Evolutionary conservation across 53 echinoderm and acorn worm species (phyloP).

Genomic region (Apostichopus leukothele): DNA sequence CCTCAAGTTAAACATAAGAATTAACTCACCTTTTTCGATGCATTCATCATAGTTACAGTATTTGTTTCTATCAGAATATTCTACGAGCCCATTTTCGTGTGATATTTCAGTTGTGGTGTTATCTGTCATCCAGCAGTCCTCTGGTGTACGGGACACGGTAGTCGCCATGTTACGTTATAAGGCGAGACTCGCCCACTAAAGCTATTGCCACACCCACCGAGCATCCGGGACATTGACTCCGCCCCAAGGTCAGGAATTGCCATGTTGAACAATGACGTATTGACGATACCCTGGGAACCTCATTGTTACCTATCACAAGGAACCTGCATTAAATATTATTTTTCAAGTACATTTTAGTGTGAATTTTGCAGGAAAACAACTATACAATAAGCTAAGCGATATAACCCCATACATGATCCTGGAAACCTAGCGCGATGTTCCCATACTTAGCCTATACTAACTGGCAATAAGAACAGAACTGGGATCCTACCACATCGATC

Average conservation of each 20-base stretch:
- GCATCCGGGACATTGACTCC: conserved; percentile 49
- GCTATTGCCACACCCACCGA: conserved; percentile 47
- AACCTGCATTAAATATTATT: too few relatives aligned
- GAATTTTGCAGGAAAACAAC: too few relatives aligned
- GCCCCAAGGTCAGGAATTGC: conserved; percentile 44
- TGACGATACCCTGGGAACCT: background rate
- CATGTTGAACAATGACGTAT: conserved; percentile 25
- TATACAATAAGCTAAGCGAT: too few relatives aligned
- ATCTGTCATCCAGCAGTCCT: conserved; percentile 46
- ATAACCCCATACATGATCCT: too few relatives aligned
- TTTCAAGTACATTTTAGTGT: too few relatives aligned
- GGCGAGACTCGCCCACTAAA: conserved; percentile 38
- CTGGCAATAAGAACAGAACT: too few relatives aligned
- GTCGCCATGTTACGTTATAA: conserved; percentile 46
- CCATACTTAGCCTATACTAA: too few relatives aligned
- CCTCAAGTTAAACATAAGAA: conserved; percentile 15
- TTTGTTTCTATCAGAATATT: conserved; percentile 68
- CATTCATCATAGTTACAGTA: conserved; percentile 88
- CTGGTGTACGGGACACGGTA: conserved; percentile 60
- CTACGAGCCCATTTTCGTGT: conserved; percentile 52
- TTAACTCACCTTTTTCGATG: conserved; percentile 85
- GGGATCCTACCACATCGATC: too few relatives aligned
- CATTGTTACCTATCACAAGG: background rate
- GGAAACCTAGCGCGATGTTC: too few relatives aligned
- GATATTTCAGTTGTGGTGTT: conserved; percentile 40